These are phyloP conservation scores for Heliconius sara DNA, from an alignment of 2,888 invertebrate species.

Conservation along the genomic window DNA sequence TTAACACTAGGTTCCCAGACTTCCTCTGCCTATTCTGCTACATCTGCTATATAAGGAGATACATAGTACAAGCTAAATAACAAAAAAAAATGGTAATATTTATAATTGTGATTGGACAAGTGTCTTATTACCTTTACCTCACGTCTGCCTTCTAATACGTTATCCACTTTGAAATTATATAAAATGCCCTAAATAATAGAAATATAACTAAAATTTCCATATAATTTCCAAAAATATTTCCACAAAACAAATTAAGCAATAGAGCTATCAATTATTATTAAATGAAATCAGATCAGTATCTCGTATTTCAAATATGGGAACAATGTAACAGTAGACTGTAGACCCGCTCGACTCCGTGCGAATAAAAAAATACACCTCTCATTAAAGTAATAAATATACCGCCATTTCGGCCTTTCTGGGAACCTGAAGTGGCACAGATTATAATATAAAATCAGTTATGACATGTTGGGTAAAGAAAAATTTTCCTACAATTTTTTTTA, in stretches of 20 bases:
- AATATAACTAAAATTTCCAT: no score
- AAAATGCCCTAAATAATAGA: no score
- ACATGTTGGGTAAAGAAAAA: conserved; percentile 1
- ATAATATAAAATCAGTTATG: conserved; percentile 37
- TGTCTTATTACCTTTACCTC: no score
- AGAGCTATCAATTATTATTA: conserved; percentile 8
- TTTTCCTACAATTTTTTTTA: not conserved
- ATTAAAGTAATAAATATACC: conserved; percentile 74
- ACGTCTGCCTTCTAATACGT: no score
- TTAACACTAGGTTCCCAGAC: no score
- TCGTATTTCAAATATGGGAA: conserved; percentile 18
- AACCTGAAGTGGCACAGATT: conserved; percentile 51
- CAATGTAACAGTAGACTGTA: conserved; percentile 34
- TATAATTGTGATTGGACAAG: no score
- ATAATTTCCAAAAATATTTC: not conserved
- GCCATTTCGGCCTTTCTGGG: conserved; percentile 64
- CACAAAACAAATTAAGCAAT: not conserved
- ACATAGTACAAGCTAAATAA: no score
- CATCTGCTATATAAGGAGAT: no score
- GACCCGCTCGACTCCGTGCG: conserved; percentile 5
- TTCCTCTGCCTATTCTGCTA: no score
- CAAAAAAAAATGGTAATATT: no score
- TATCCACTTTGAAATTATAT: no score
- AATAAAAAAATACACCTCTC: conserved; percentile 54
- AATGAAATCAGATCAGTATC: conserved; percentile 1